phyloP scores from a whole-genome alignment of 2,113 vertebrate genomes.

The Lepisosteus oculatus region DNA sequence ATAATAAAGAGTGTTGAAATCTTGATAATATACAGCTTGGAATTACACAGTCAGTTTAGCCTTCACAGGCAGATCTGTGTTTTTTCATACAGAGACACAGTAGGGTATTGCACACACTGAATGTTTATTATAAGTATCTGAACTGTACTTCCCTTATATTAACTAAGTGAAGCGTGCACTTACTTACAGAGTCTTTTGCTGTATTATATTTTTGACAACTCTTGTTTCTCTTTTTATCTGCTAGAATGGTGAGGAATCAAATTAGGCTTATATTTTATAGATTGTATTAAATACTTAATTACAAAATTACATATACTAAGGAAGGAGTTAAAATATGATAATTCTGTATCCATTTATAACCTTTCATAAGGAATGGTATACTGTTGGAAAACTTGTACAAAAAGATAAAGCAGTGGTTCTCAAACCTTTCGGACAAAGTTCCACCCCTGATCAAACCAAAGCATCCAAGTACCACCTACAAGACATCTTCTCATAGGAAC shows the following conservation, averaged over 20 bases:
- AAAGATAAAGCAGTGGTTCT: no score
- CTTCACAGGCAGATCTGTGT: constrained; percentile 37
- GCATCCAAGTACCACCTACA: no score
- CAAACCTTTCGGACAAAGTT: no score
- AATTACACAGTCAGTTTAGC: constrained; percentile 17
- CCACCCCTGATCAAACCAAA: no score
- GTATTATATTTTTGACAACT: constrained; percentile 38
- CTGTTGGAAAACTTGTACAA: background rate
- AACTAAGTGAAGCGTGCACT: constrained; percentile 37
- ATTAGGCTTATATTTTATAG: background rate
- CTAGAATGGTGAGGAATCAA: constrained; percentile 6
- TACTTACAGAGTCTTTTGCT: constrained; percentile 31
- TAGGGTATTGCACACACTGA: constrained; percentile 18
- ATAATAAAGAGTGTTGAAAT: constrained; percentile 52
- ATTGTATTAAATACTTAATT: no score
- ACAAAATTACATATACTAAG: no score
- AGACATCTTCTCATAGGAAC: no score
- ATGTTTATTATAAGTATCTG: constrained; percentile 21
- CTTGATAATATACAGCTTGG: constrained; percentile 39
- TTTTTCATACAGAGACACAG: constrained; percentile 17
- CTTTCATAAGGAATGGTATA: background rate
- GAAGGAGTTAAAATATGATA: constrained; percentile 12
- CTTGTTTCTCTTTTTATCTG: constrained; percentile 45
- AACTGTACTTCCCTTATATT: constrained; percentile 45
- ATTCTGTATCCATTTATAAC: constrained; percentile 28